A percentile compares a stretch with the other conserved stretches of the same genome.
Evolutionary conservation across 1,140 invertebrate species (phyloP).

Genomic region (Odontomachus brunneus): DNA sequence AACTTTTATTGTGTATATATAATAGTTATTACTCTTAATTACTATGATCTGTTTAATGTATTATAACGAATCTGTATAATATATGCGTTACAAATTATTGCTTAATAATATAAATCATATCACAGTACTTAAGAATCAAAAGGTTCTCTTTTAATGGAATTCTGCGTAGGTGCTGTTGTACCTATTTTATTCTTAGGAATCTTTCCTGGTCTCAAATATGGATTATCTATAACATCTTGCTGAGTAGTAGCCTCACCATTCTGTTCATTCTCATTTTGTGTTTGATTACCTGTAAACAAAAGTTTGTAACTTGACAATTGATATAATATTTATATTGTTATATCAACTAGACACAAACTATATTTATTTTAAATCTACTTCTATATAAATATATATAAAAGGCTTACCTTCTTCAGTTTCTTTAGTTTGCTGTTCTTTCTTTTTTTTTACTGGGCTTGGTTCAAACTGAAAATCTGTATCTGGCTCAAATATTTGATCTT

Average conservation of each 20-base stretch:
- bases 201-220: slow-evolving; percentile 93
- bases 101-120: slow-evolving; percentile 51
- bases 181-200: slow-evolving; percentile 86
- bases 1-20: slow-evolving; percentile 56
- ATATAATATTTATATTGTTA: slow-evolving; percentile 32
- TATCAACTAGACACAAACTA: slow-evolving; percentile 38
- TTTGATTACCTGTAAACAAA: slow-evolving; percentile 67
- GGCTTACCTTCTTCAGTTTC: slow-evolving; percentile 83
- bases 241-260: slow-evolving; percentile 85
- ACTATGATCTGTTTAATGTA: slow-evolving; percentile 9
- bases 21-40: neutral
- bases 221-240: slow-evolving; percentile 92
- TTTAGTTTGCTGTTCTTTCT: slow-evolving; percentile 86
- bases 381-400: slow-evolving; percentile 53
- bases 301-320: neutral
- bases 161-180: slow-evolving; percentile 33
- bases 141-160: slow-evolving; percentile 59
- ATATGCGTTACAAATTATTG: slow-evolving; percentile 36
- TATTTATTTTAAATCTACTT: slow-evolving; percentile 65
- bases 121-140: slow-evolving; percentile 44
- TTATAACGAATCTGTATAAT: slow-evolving; percentile 25
- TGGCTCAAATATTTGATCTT: slow-evolving; percentile 97
- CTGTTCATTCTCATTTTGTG: slow-evolving; percentile 80
- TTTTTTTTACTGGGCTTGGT: slow-evolving; percentile 87
- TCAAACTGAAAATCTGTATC: slow-evolving; percentile 92